A percentile compares a stretch with the other conserved stretches of the same genome.
Conservation (phyloP, 2,797 vertebrate species). For the Coregonus suidteri region DNA sequence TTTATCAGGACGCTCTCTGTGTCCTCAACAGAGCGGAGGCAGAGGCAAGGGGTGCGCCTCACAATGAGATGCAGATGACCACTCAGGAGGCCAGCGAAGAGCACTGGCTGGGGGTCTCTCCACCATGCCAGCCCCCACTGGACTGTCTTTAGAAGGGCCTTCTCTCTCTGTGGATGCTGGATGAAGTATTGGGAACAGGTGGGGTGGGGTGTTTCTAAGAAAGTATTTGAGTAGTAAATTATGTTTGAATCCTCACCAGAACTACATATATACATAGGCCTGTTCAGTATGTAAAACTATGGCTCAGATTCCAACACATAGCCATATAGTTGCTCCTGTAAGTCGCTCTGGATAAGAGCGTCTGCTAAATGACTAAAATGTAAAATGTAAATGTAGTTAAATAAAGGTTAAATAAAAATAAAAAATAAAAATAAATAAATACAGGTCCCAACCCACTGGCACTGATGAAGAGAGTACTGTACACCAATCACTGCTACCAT, state of each 20-base stretch:
- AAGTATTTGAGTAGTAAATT: background rate
- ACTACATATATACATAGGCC: background rate
- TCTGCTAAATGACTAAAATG: too few relatives aligned
- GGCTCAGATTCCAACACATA: background rate
- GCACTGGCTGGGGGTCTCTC: background rate
- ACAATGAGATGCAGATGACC: background rate
- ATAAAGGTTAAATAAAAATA: too few relatives aligned
- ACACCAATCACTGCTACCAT: background rate
- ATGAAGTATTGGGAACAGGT: background rate
- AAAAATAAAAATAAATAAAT: too few relatives aligned
- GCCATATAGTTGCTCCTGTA: too few relatives aligned
- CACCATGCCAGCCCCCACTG: background rate
- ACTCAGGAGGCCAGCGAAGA: background rate
- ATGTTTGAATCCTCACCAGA: too few relatives aligned
- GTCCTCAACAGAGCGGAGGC: background rate
- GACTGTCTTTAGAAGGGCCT: constrained; percentile 1
- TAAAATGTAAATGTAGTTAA: too few relatives aligned
- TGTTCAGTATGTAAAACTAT: background rate
- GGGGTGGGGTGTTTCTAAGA: background rate
- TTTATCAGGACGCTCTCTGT: background rate
- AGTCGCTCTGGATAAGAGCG: too few relatives aligned
- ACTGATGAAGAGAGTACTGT: background rate
- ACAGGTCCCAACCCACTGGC: background rate
- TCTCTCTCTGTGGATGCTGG: background rate
- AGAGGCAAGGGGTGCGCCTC: background rate